phyloP scores from a whole-genome alignment of 2,888 invertebrate species.

The Cyaniris semiargus region DNA sequence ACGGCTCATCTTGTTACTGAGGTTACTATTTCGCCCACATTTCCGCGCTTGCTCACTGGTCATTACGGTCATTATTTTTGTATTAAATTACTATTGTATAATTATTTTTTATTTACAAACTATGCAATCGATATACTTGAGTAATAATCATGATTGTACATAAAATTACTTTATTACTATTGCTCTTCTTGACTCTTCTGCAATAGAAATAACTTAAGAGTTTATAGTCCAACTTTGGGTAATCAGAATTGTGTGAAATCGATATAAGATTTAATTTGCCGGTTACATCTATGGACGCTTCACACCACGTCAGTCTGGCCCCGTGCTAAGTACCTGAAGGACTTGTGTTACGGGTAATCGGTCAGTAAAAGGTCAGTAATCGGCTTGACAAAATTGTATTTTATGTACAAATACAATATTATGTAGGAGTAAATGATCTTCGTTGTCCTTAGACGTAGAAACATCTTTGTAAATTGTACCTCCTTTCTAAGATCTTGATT shows the following conservation, averaged over 20 bases:
- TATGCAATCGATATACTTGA: not conserved
- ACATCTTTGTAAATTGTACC: no score
- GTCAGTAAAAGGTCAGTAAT: no score
- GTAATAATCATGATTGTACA: not conserved
- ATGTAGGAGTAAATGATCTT: no score
- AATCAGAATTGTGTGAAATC: not conserved
- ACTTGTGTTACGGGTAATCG: no score
- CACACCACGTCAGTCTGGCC: no score
- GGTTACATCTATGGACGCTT: no score
- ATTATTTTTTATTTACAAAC: not conserved
- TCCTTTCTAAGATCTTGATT: no score
- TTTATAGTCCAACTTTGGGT: not conserved
- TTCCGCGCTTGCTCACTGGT: slow-evolving; percentile 14
- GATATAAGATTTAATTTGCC: not conserved
- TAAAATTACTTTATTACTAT: no score
- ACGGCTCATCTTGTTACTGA: slow-evolving; percentile 26
- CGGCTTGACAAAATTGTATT: no score
- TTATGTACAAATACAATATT: no score
- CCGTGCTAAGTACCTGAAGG: no score
- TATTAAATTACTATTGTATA: not conserved
- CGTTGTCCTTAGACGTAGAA: no score
- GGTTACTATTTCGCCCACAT: slow-evolving; percentile 3
- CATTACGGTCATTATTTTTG: slow-evolving; percentile 5
- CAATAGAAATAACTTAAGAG: not conserved
- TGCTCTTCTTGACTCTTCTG: not conserved